Conservation (phyloP, 2,113 vertebrate genomes). For the Ovis canadensis region DNA sequence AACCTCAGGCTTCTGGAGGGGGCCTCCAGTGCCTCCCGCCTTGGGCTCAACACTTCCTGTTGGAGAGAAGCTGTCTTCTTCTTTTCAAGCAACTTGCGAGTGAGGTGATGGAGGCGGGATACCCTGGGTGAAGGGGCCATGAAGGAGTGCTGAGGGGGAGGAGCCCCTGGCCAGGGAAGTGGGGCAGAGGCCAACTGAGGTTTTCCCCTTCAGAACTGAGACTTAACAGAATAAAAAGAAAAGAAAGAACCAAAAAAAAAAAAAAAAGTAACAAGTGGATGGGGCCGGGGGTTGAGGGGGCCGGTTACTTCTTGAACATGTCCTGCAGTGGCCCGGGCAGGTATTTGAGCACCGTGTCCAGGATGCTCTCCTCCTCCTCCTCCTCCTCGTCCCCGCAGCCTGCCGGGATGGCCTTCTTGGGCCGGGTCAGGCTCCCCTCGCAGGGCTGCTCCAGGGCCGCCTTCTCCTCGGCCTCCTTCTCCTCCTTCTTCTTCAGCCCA, state of each 20-base stretch:
- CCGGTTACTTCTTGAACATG: slow-evolving; percentile 98
- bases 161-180: slow-evolving; percentile 31
- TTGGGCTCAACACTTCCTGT: neutral
- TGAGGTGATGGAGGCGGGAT: neutral
- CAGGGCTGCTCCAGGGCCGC: slow-evolving; percentile 97
- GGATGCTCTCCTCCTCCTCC: slow-evolving; percentile 97
- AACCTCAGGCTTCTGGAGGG: neutral
- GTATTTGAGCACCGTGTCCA: slow-evolving; percentile 98
- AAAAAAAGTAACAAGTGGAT: neutral
- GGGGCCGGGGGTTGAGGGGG: slow-evolving; percentile 21
- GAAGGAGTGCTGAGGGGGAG: neutral
- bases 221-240: slow-evolving; percentile 57
- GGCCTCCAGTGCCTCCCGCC: neutral
- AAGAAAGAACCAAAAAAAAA: neutral
- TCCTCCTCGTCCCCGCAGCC: slow-evolving; percentile 94
- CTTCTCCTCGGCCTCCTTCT: slow-evolving; percentile 98
- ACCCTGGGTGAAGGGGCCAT: neutral
- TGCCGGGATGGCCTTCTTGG: slow-evolving; percentile 95
- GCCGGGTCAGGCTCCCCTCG: slow-evolving; percentile 95
- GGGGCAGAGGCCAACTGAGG: slow-evolving; percentile 61
- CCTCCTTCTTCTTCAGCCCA: slow-evolving; percentile 98
- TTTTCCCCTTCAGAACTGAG: slow-evolving; percentile 67
- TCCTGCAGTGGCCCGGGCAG: slow-evolving; percentile 97
- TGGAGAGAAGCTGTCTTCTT: neutral
- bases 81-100: neutral